Conservation (phyloP, 1,140 invertebrate genomes). For the Drosophila varians region DNA sequence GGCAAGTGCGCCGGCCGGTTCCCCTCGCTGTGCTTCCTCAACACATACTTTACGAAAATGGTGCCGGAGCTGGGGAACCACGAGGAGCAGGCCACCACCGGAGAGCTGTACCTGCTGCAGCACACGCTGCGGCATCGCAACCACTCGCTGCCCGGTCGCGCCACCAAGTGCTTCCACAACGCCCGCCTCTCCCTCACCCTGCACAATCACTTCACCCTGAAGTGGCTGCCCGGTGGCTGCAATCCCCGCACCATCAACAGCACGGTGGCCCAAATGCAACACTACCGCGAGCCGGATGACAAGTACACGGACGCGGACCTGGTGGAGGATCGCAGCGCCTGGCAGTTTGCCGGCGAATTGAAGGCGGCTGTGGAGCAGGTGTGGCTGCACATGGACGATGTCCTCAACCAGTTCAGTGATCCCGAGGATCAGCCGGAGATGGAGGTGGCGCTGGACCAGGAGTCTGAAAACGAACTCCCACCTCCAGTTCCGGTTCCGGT, state of each 20-base stretch:
- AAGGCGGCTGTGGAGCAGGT: slow-evolving; percentile 44
- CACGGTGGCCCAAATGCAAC: slow-evolving; percentile 57
- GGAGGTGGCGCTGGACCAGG: slow-evolving; percentile 30
- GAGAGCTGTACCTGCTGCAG: slow-evolving; percentile 62
- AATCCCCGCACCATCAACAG: slow-evolving; percentile 15
- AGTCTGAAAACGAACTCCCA: slow-evolving; percentile 16
- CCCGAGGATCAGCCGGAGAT: slow-evolving; percentile 25
- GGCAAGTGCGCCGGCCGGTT: slow-evolving; percentile 31
- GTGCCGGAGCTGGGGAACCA: slow-evolving; percentile 42
- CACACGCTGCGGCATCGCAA: slow-evolving; percentile 58
- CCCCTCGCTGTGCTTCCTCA: slow-evolving; percentile 52
- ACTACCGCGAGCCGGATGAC: slow-evolving; percentile 59
- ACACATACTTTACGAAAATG: slow-evolving; percentile 57
- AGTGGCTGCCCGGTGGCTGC: slow-evolving; percentile 43
- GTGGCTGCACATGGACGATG: slow-evolving; percentile 59
- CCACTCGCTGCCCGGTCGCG: slow-evolving; percentile 34
- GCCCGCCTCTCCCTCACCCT: slow-evolving; percentile 49
- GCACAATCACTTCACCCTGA: slow-evolving; percentile 69
- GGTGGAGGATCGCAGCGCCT: slow-evolving; percentile 51
- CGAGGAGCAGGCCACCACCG: slow-evolving; percentile 52
- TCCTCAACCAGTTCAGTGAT: slow-evolving; percentile 8
- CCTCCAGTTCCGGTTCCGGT: neutral
- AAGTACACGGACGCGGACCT: slow-evolving; percentile 39
- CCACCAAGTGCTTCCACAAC: slow-evolving; percentile 74
- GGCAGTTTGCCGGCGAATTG: slow-evolving; percentile 52